These are phyloP conservation scores for Pachydiplax longipennis DNA, from an alignment of 2,888 invertebrate species.

Conservation along the genomic window DNA sequence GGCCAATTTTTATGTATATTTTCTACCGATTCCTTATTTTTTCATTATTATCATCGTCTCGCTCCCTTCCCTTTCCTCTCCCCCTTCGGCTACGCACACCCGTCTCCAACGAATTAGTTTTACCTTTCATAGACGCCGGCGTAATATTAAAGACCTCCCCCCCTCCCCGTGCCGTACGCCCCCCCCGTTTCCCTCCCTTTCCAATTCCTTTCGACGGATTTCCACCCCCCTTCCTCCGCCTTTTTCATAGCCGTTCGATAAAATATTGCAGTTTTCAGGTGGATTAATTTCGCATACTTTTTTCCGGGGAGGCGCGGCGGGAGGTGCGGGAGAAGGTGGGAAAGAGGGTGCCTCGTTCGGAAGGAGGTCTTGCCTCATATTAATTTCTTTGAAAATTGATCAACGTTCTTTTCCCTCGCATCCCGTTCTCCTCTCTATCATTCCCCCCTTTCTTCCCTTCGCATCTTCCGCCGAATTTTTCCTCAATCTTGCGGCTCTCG, in stretches of 20 bases:
- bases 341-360: not conserved
- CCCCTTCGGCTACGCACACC: not conserved
- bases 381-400: conserved; percentile 45
- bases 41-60: conserved; percentile 43
- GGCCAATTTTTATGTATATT: conserved; percentile 43
- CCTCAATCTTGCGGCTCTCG: not conserved
- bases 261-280: conserved; percentile 44
- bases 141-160: conserved; percentile 27
- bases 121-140: conserved; percentile 41
- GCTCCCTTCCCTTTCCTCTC: not conserved
- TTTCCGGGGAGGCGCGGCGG: not conserved
- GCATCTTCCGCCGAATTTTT: not conserved
- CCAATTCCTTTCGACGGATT: not conserved
- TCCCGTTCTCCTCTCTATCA: not conserved
- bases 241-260: conserved; percentile 39
- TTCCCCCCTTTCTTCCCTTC: not conserved
- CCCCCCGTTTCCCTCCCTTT: not conserved
- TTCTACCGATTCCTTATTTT: conserved; percentile 43
- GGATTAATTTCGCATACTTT: conserved; percentile 43
- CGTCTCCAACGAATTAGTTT: conserved; percentile 33
- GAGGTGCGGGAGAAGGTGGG: not conserved
- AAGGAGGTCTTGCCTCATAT: conserved; percentile 29
- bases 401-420: conserved; percentile 32
- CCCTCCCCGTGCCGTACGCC: not conserved
- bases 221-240: not conserved